Base-by-base conservation (phyloP, 2,888 invertebrate species). In the Theodoxus fluviatilis region DNA sequence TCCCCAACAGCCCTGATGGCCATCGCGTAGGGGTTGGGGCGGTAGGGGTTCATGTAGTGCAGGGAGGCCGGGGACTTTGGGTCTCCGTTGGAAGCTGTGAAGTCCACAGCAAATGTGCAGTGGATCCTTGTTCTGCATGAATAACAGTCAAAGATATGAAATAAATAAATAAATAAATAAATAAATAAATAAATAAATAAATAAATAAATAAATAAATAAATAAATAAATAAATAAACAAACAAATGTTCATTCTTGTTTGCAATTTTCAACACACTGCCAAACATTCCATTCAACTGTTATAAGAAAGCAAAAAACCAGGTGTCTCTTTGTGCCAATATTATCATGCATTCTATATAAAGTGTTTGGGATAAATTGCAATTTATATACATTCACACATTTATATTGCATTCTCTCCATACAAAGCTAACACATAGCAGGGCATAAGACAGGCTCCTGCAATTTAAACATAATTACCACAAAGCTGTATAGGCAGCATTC, bases 81-180 rank as follows among this genome's bases (percentile, higher is more conserved):
- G 67, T 87, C 83, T 4, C 89, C 88, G 76, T 89, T 89, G 28
- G 86, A 85, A 0, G 88, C 88, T 2, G 89, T 89, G 79, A 89
- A 89, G 75, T 89, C 89, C 35, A 89, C 82, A 2, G 89, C 88
- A 57, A 89, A 87, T 1, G 88, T 87, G 74, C 88, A 89, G 75
- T 89, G 87, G 40, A 89, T 76, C 80, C 89, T 84, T 15, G 86
- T 84, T 28, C 86, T 86, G 76, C 38, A 75, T 76, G 37, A 75
- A 4, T 69, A 35, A 72, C 55, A 28, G 49, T 33, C 22, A 40
- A 18, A 68, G 37, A 25, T 6, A 18, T 63, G 1, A 37, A 38
- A 7, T 67, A 18, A 31, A 28, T 12, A 18, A 4, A 59, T 35
- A 7, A 18, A 15, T 18, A 15, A 18, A 15, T 15, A 7, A 6